Evolutionary conservation across 2,888 invertebrate genomes (phyloP).

Genomic region (Ferdinandea cuprea): DNA sequence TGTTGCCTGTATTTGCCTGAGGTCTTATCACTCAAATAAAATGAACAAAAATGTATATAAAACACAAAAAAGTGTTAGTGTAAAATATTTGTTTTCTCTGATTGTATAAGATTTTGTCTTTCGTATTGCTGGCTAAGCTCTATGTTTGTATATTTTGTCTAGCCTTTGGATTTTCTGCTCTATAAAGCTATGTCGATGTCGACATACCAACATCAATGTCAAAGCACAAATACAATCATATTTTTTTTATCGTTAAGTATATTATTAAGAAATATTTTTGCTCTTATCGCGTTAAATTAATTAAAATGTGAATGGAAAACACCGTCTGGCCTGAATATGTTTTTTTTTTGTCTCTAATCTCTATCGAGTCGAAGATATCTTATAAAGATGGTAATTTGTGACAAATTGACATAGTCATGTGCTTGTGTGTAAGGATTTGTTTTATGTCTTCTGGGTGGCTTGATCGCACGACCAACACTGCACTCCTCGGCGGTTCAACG

Average conservation of each 20-base stretch:
- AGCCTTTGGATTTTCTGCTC: conserved; percentile 43
- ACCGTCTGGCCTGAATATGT: conserved; percentile 65
- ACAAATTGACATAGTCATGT: conserved; percentile 33
- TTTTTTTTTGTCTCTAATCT: conserved; percentile 1
- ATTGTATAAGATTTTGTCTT: neutral
- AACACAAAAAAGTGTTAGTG: too few relatives aligned
- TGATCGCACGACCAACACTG: conserved; percentile 11
- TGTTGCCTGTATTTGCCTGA: conserved; percentile 28
- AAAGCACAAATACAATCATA: conserved; percentile 10
- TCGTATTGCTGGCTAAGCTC: neutral
- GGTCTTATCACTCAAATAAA: conserved; percentile 33
- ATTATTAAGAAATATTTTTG: conserved; percentile 55
- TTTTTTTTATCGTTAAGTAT: conserved; percentile 54
- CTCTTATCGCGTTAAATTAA: conserved; percentile 67
- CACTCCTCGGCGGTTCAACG: neutral
- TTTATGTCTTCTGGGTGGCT: conserved; percentile 3
- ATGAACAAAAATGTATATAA: conserved; percentile 20
- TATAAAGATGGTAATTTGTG: conserved; percentile 23
- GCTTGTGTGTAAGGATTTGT: neutral
- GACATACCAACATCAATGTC: conserved; percentile 36
- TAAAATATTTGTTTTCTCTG: conserved; percentile 19
- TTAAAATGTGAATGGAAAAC: conserved; percentile 70
- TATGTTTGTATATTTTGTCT: conserved; percentile 54
- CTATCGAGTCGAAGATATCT: neutral
- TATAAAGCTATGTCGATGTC: conserved; percentile 5